phyloP scores from a whole-genome alignment of 2,888 invertebrate species.

The Neoaliturus tenellus region DNA sequence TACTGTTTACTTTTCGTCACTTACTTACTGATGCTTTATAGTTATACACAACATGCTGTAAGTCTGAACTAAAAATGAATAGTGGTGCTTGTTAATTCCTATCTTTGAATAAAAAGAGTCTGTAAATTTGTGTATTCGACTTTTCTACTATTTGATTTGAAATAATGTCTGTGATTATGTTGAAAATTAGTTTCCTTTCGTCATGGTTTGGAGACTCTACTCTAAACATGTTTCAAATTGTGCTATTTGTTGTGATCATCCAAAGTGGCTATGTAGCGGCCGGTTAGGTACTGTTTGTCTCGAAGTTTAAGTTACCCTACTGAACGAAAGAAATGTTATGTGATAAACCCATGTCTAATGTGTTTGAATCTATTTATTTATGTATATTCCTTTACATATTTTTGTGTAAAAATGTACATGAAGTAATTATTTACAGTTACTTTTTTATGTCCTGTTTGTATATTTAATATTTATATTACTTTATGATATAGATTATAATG shows the following conservation, averaged over 20 bases:
- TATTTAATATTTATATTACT: conserved; percentile 40
- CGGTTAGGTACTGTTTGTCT: background rate
- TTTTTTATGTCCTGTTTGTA: conserved; percentile 44
- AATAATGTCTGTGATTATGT: too few relatives aligned
- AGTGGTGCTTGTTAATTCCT: conserved; percentile 19
- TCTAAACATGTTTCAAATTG: too few relatives aligned
- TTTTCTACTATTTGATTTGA: background rate
- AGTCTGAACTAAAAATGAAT: background rate
- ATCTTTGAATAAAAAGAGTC: background rate
- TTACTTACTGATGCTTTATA: too few relatives aligned
- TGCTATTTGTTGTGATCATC: too few relatives aligned
- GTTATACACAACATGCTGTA: conserved; percentile 2
- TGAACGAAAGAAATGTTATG: conserved; percentile 40
- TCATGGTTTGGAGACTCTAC: too few relatives aligned
- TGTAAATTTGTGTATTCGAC: background rate
- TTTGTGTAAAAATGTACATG: background rate
- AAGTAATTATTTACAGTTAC: conserved; percentile 10
- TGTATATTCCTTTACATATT: conserved; percentile 42
- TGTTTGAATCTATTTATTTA: conserved; percentile 56
- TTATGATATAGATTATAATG: background rate
- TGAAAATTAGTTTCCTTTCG: too few relatives aligned
- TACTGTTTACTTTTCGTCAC: too few relatives aligned
- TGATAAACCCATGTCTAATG: conserved; percentile 49
- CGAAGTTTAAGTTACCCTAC: conserved; percentile 19
- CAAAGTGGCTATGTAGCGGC: too few relatives aligned